These are phyloP conservation scores for Galerucella calmariensis DNA, from an alignment of 2,888 invertebrate species.

Conservation along the genomic window DNA sequence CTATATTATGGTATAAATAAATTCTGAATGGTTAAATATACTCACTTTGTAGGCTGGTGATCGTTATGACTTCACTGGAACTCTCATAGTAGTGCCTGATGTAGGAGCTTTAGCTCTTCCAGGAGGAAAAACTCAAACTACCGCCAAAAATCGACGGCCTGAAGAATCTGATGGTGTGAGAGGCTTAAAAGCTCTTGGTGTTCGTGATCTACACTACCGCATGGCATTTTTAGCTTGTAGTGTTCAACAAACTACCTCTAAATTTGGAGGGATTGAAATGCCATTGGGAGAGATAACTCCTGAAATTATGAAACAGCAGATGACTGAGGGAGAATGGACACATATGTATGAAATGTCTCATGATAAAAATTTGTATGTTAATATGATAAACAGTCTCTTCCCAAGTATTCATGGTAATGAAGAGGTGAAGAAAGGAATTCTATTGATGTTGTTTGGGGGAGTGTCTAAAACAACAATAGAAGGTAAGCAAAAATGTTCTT, in stretches of 20 bases:
- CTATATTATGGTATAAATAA: not conserved
- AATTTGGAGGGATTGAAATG: slow-evolving; percentile 88
- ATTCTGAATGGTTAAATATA: not conserved
- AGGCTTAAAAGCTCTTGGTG: slow-evolving; percentile 78
- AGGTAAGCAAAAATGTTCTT: slow-evolving; percentile 57
- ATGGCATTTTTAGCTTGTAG: slow-evolving; percentile 96
- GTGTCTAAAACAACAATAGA: slow-evolving; percentile 94
- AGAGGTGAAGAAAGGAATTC: slow-evolving; percentile 83
- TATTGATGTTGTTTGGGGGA: slow-evolving; percentile 97
- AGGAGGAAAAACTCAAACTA: slow-evolving; percentile 86
- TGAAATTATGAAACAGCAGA: slow-evolving; percentile 91
- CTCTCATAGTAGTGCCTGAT: slow-evolving; percentile 97
- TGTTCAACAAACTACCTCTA: slow-evolving; percentile 85
- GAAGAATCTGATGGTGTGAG: slow-evolving; percentile 72
- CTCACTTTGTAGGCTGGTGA: slow-evolving; percentile 71
- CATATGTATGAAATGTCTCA: slow-evolving; percentile 97
- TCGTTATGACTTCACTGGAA: slow-evolving; percentile 93
- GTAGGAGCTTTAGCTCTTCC: slow-evolving; percentile 87
- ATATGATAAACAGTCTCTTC: slow-evolving; percentile 91
- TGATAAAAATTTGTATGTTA: slow-evolving; percentile 89
- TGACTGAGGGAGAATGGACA: slow-evolving; percentile 94
- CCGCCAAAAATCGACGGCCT: slow-evolving; percentile 77
- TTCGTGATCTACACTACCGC: slow-evolving; percentile 86
- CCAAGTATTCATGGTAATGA: slow-evolving; percentile 97
- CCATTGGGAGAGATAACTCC: slow-evolving; percentile 89